Evolutionary conservation across 1,140 invertebrate genomes (phyloP).

Genomic region (Lutraria rhynchaena): DNA sequence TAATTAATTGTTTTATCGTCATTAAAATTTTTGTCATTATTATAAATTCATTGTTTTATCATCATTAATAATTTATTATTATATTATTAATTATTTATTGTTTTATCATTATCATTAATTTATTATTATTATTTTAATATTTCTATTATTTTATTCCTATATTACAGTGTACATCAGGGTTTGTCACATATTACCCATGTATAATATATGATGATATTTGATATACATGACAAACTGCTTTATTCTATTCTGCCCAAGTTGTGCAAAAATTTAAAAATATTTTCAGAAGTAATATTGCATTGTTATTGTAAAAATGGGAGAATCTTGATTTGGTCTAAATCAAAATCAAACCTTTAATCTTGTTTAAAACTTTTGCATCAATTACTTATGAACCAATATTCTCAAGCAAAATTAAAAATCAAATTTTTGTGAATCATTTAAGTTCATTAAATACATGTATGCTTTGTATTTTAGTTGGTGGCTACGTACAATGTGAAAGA

Average conservation of each 20-base stretch:
- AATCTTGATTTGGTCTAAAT: background rate
- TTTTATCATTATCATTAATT: background rate
- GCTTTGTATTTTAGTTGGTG: conserved; percentile 25
- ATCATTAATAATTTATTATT: background rate
- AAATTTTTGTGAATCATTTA: background rate
- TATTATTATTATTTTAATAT: background rate
- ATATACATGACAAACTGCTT: too few species aligned
- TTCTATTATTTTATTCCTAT: background rate
- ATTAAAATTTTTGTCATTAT: background rate
- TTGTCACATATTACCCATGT: too few species aligned
- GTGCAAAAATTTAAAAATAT: too few species aligned
- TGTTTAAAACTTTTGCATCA: background rate
- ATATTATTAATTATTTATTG: background rate
- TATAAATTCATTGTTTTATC: background rate
- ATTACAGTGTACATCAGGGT: too few species aligned
- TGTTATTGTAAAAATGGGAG: background rate
- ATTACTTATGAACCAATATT: background rate
- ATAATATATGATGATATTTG: too few species aligned
- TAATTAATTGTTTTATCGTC: too few species aligned
- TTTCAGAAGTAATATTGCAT: background rate
- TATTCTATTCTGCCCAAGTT: too few species aligned
- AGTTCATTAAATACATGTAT: too few species aligned
- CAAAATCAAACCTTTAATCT: background rate
- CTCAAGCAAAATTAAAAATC: background rate
- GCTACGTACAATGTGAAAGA: conserved; percentile 36